phyloP scores from a whole-genome alignment of 2,888 invertebrate genomes.

The Patella depressa region DNA sequence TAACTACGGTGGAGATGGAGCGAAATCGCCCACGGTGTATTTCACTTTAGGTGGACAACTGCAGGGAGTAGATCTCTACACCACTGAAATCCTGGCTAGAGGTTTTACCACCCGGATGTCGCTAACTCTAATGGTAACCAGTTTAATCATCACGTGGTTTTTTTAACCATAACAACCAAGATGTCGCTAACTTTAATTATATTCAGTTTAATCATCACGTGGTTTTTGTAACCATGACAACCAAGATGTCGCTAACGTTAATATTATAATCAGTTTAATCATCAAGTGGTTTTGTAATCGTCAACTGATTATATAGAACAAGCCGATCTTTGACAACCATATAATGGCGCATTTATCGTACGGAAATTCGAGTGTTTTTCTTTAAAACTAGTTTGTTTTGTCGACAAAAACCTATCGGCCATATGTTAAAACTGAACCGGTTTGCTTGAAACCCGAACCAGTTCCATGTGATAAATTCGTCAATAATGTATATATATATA shows the following conservation, averaged over 20 bases:
- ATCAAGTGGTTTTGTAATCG: not conserved
- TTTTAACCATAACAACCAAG: not conserved
- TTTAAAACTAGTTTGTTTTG: too few species aligned
- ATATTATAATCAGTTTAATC: not conserved
- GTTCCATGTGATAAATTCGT: too few species aligned
- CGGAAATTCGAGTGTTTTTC: too few species aligned
- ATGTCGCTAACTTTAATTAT: not conserved
- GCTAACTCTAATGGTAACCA: not conserved
- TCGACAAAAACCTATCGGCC: too few species aligned
- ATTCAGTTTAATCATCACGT: not conserved
- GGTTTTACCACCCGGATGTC: not conserved
- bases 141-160: not conserved
- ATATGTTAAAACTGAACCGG: too few species aligned
- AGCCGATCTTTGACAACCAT: too few species aligned
- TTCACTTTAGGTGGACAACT: not conserved
- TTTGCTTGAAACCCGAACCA: too few species aligned
- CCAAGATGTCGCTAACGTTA: not conserved
- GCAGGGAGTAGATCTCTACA: not conserved
- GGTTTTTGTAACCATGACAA: not conserved
- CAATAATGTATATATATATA: too few species aligned
- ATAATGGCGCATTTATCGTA: too few species aligned
- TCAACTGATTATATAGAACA: too few species aligned
- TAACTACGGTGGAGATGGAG: not conserved
- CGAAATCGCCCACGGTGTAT: conserved; percentile 4
- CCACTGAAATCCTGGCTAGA: not conserved